These are phyloP conservation scores for Campopleginae sp. DNA, from an alignment of 2,888 invertebrate genomes.

Conservation along the genomic window DNA sequence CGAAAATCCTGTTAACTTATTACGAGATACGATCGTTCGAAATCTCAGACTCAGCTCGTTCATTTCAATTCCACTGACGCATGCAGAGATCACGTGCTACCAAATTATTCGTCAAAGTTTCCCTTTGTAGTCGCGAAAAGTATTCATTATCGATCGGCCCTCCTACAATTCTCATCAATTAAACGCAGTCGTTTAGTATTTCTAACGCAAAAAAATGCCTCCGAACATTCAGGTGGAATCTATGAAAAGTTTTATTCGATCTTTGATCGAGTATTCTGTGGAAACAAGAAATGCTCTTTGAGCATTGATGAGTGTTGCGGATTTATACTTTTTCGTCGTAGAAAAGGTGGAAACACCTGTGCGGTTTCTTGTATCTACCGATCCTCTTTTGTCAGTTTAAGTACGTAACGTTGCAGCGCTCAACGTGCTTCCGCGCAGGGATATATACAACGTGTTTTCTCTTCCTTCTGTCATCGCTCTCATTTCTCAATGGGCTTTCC, in stretches of 20 bases:
- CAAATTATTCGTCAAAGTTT: neutral
- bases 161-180: neutral
- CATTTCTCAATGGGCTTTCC: conserved; percentile 7
- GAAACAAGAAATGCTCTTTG: neutral
- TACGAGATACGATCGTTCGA: conserved; percentile 17
- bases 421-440: conserved; percentile 10
- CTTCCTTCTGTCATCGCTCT: neutral
- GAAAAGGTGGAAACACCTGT: conserved; percentile 17
- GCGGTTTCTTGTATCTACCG: conserved; percentile 30
- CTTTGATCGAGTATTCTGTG: neutral
- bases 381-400: conserved; percentile 10
- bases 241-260: neutral
- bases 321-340: conserved; percentile 13
- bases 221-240: neutral
- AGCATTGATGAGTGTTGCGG: conserved; percentile 15
- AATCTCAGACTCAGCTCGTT: conserved; percentile 25
- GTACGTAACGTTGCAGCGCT: conserved; percentile 7
- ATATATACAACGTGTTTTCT: neutral
- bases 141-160: neutral
- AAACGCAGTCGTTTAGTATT: neutral
- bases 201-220: neutral
- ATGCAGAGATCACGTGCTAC: neutral
- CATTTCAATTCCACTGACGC: neutral
- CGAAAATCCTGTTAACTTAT: neutral
- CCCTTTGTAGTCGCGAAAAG: neutral